phyloP scores from a whole-genome alignment of 2,797 vertebrate genomes.

The Channa striata region DNA sequence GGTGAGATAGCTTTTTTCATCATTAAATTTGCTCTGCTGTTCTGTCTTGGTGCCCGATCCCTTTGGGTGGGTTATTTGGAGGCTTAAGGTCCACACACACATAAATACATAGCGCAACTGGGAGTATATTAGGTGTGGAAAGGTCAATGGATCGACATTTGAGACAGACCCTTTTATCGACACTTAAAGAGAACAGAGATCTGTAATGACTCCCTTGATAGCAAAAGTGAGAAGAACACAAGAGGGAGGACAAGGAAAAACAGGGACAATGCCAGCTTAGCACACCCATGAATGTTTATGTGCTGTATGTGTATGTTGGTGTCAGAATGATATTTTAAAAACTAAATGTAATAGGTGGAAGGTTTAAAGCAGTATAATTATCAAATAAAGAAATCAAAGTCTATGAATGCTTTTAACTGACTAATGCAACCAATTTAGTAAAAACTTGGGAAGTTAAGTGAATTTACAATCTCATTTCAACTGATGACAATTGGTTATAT shows the following conservation, averaged over 20 bases:
- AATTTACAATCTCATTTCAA: slow-evolving; percentile 48
- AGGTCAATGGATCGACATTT: slow-evolving; percentile 63
- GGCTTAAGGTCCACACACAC: slow-evolving; percentile 19
- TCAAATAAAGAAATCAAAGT: not conserved
- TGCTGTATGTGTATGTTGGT: slow-evolving; percentile 1
- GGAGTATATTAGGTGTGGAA: slow-evolving; percentile 58
- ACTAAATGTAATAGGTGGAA: not conserved
- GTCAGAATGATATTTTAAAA: slow-evolving; percentile 1
- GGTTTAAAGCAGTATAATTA: slow-evolving; percentile 7
- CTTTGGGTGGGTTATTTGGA: slow-evolving; percentile 50
- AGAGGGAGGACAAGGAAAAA: slow-evolving; percentile 29
- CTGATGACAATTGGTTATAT: slow-evolving; percentile 39
- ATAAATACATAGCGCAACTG: slow-evolving; percentile 34
- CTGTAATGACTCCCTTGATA: slow-evolving; percentile 73
- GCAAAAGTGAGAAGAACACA: slow-evolving; percentile 58
- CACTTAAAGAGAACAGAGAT: slow-evolving; percentile 69
- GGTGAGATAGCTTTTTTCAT: slow-evolving; percentile 57
- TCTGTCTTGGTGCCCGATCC: slow-evolving; percentile 43
- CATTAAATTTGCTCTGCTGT: slow-evolving; percentile 49
- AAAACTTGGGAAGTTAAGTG: slow-evolving; percentile 27
- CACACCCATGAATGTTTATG: slow-evolving; percentile 7
- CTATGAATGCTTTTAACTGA: slow-evolving; percentile 31
- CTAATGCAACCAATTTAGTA: slow-evolving; percentile 40
- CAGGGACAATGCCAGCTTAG: slow-evolving; percentile 40
- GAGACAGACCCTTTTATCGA: slow-evolving; percentile 69